Conservation (phyloP, 1,140 invertebrate genomes). For the Teleopsis dalmanni region DNA sequence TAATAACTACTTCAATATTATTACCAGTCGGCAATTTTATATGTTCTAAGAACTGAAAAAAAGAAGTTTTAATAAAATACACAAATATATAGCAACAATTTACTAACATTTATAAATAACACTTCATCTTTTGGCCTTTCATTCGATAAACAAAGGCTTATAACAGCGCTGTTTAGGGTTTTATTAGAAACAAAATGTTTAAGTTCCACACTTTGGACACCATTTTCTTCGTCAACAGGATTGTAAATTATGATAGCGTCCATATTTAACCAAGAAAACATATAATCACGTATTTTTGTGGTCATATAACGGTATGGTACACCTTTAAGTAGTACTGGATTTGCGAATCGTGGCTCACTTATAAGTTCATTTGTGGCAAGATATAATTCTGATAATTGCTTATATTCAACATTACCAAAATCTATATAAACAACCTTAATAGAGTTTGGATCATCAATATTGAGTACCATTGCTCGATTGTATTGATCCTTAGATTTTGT, state of each 20-base stretch:
- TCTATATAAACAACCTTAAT: slow-evolving; percentile 32
- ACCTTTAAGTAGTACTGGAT: slow-evolving; percentile 27
- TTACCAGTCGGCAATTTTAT: slow-evolving; percentile 21
- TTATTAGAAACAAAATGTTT: slow-evolving; percentile 21
- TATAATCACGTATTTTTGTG: slow-evolving; percentile 19
- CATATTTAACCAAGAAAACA: slow-evolving; percentile 17
- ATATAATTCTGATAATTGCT: slow-evolving; percentile 17
- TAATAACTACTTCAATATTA: slow-evolving; percentile 24
- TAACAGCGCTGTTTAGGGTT: slow-evolving; percentile 27
- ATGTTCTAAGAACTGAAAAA: slow-evolving; percentile 20
- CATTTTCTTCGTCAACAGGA: slow-evolving; percentile 12
- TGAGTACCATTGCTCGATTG: slow-evolving; percentile 27
- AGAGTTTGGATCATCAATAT: slow-evolving; percentile 15
- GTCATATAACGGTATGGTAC: slow-evolving; percentile 20
- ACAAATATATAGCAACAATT: neutral
- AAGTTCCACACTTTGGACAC: slow-evolving; percentile 20
- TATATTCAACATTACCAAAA: slow-evolving; percentile 29
- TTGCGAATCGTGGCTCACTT: slow-evolving; percentile 18
- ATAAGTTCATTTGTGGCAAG: slow-evolving; percentile 18
- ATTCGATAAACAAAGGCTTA: slow-evolving; percentile 16
- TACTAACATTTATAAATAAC: slow-evolving; percentile 14
- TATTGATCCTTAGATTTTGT: slow-evolving; percentile 17
- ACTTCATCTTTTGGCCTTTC: slow-evolving; percentile 20
- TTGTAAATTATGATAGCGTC: slow-evolving; percentile 24
- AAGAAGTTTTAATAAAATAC: neutral